These are phyloP conservation scores for Drosophila acutilabella DNA, from an alignment of 2,888 invertebrate genomes.

Conservation along the genomic window DNA sequence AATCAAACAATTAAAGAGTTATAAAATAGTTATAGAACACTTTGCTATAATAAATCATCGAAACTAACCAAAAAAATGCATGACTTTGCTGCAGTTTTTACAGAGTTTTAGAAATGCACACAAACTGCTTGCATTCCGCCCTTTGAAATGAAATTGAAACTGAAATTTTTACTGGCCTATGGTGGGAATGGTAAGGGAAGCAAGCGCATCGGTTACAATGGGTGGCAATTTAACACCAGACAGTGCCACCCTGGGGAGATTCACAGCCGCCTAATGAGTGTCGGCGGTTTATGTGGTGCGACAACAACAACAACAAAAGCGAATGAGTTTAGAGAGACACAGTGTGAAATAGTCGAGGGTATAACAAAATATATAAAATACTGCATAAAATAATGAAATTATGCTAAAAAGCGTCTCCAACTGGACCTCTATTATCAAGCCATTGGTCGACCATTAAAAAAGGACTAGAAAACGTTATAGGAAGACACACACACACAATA, in stretches of 20 bases:
- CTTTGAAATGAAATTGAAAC: constrained; percentile 19
- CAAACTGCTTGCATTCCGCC: background rate
- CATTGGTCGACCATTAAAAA: constrained; percentile 70
- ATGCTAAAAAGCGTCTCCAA: constrained; percentile 57
- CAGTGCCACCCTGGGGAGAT: constrained; percentile 44
- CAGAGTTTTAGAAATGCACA: background rate
- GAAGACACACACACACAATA: background rate
- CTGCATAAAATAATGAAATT: constrained; percentile 73
- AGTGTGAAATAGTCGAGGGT: constrained; percentile 1
- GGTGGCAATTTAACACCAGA: constrained; percentile 54
- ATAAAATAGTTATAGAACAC: no score
- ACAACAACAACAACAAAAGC: constrained; percentile 5
- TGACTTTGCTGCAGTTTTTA: background rate
- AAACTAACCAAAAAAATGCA: background rate
- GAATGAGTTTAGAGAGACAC: background rate
- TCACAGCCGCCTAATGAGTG: constrained; percentile 69
- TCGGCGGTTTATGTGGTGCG: constrained; percentile 70
- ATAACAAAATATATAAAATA: constrained; percentile 11
- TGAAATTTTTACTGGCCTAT: background rate
- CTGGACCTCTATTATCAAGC: constrained; percentile 73
- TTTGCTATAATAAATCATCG: no score
- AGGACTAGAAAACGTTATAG: background rate
- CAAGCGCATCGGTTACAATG: constrained; percentile 11
- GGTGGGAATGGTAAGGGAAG: background rate
- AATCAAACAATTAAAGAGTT: no score